Evolutionary conservation across 1,140 invertebrate genomes (phyloP).

Genomic region (Brachionus sp.): DNA sequence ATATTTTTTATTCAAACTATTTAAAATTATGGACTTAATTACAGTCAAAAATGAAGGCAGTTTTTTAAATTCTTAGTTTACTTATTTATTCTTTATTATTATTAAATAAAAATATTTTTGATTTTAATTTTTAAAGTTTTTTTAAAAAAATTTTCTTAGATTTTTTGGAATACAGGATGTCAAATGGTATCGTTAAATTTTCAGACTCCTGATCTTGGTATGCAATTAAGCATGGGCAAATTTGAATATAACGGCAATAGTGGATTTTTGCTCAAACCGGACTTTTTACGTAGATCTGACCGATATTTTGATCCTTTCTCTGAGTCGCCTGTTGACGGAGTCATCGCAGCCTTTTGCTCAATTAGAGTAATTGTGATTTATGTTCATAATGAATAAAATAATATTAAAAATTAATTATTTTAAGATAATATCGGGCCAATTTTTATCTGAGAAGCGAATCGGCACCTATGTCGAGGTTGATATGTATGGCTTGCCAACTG

Average conservation of each 20-base stretch:
- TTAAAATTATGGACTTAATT: too few species aligned
- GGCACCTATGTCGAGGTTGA: constrained; percentile 99
- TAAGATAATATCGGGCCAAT: constrained; percentile 96
- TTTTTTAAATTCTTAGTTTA: too few species aligned
- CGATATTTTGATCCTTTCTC: constrained; percentile 97
- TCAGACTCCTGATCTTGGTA: constrained; percentile 96
- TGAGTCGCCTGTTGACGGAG: constrained; percentile 96
- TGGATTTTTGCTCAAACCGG: constrained; percentile 94
- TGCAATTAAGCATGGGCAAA: constrained; percentile 99
- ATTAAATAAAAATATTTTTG: not conserved
- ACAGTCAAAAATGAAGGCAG: too few species aligned
- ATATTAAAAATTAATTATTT: not conserved
- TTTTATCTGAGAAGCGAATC: constrained; percentile 96
- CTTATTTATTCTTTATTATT: not conserved
- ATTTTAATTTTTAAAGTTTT: not conserved
- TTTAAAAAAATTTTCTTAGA: constrained; percentile 53
- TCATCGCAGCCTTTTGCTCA: constrained; percentile 95
- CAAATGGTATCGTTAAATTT: constrained; percentile 99
- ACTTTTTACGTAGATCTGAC: constrained; percentile 96
- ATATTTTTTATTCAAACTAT: too few species aligned
- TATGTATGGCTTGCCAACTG: constrained; percentile 98
- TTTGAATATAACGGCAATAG: constrained; percentile 99
- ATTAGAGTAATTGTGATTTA: constrained; percentile 72
- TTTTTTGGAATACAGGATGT: constrained; percentile 99
- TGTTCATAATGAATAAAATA: not conserved